phyloP scores from a whole-genome alignment of 2,113 vertebrate genomes.

The Paracanthobrama guichenoti region DNA sequence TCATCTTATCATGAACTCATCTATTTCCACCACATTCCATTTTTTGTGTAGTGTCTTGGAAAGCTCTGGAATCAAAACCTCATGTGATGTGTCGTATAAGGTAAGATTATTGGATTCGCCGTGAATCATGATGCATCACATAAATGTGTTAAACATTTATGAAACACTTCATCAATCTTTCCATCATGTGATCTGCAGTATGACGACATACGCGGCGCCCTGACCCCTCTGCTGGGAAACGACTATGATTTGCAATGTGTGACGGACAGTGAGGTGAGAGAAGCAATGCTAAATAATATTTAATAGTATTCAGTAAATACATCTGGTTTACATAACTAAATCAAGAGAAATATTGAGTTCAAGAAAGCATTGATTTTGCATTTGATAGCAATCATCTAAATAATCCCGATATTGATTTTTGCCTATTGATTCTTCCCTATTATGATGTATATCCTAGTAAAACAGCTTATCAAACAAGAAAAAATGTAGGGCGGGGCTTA shows the following conservation, averaged over 20 bases:
- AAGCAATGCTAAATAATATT: not conserved
- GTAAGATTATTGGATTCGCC: constrained; percentile 43
- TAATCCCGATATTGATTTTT: no score
- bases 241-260: constrained; percentile 70
- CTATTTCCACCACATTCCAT: not conserved
- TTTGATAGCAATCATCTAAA: no score
- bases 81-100: constrained; percentile 70
- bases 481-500: no score
- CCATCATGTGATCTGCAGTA: constrained; percentile 56
- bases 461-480: no score
- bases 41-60: constrained; percentile 61
- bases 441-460: no score
- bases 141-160: not conserved
- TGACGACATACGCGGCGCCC: constrained; percentile 51
- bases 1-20: not conserved
- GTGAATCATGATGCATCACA: not conserved
- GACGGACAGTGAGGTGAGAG: constrained; percentile 63
- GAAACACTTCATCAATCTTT: not conserved
- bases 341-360: not conserved
- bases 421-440: no score
- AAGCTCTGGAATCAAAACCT: constrained; percentile 65
- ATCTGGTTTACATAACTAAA: no score
- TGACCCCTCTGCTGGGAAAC: constrained; percentile 65
- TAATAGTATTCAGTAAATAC: not conserved
- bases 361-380: no score